Percentiles rank a stretch among this genome's conserved stretches.
Evolutionary conservation across 2,113 vertebrate species (phyloP).

Genomic region (Prietella phreatophila): DNA sequence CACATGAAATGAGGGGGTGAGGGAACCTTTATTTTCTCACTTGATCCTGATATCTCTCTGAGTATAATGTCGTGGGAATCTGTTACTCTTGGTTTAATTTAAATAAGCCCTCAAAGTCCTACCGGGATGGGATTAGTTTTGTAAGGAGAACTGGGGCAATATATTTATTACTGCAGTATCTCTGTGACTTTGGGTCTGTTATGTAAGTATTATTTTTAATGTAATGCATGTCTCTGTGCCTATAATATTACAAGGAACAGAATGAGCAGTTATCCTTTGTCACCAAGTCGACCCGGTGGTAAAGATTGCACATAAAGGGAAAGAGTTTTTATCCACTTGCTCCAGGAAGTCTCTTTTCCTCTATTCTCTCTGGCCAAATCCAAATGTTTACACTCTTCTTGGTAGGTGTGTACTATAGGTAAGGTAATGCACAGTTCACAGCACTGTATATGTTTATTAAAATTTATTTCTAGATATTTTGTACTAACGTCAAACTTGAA

Average conservation of each 20-base stretch:
- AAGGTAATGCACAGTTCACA: background rate
- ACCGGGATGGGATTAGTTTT: background rate
- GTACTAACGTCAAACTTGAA: too few relatives aligned
- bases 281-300: too few relatives aligned
- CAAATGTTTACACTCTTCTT: background rate
- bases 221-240: background rate
- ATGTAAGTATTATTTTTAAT: background rate
- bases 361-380: background rate
- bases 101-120: background rate
- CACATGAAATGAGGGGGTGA: background rate
- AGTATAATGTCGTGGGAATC: background rate
- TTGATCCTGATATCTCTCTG: background rate
- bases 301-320: background rate
- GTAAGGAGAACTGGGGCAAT: background rate
- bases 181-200: background rate
- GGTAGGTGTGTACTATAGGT: background rate
- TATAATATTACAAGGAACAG: background rate
- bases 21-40: background rate
- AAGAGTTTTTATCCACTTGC: background rate
- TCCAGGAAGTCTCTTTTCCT: background rate
- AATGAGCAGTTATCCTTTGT: too few relatives aligned
- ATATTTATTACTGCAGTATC: background rate
- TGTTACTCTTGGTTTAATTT: background rate
- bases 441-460: too few relatives aligned
- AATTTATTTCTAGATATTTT: too few relatives aligned